A percentile compares a stretch with the other conserved stretches of the same genome.
These are phyloP conservation scores for Microcaecilia unicolor DNA, from an alignment of 2,797 vertebrate species.

Conservation along the genomic window DNA sequence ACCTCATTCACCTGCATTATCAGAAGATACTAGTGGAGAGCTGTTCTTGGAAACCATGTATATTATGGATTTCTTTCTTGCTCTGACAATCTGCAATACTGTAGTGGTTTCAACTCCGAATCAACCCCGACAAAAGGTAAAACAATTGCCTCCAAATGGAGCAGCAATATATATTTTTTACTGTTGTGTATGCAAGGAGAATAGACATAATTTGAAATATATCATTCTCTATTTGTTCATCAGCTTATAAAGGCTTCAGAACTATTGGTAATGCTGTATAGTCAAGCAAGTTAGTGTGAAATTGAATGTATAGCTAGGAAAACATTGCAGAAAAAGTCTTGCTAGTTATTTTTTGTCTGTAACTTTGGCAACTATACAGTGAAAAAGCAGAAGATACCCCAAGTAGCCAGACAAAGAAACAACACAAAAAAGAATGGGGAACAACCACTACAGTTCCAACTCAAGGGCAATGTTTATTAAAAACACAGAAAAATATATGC, in stretches of 20 bases:
- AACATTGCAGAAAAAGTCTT: neutral
- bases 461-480: too few relatives aligned
- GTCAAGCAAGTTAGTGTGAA: neutral
- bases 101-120: conserved; percentile 83
- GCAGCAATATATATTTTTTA: neutral
- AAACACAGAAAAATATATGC: too few relatives aligned
- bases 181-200: neutral
- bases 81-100: conserved; percentile 85
- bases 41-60: conserved; percentile 55
- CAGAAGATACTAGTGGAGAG: conserved; percentile 1
- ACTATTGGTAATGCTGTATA: neutral
- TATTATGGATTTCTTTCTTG: conserved; percentile 85
- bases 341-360: too few relatives aligned
- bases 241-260: neutral
- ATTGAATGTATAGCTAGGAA: neutral
- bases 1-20: conserved; percentile 16
- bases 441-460: too few relatives aligned
- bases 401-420: too few relatives aligned
- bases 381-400: too few relatives aligned
- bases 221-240: neutral
- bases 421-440: too few relatives aligned
- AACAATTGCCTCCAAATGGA: neutral
- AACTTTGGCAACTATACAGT: too few relatives aligned
- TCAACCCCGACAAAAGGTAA: conserved; percentile 66
- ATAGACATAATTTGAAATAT: neutral